Evolutionary conservation across 2,888 invertebrate genomes (phyloP).

Genomic region (Drosophila nr. perissopoda): DNA sequence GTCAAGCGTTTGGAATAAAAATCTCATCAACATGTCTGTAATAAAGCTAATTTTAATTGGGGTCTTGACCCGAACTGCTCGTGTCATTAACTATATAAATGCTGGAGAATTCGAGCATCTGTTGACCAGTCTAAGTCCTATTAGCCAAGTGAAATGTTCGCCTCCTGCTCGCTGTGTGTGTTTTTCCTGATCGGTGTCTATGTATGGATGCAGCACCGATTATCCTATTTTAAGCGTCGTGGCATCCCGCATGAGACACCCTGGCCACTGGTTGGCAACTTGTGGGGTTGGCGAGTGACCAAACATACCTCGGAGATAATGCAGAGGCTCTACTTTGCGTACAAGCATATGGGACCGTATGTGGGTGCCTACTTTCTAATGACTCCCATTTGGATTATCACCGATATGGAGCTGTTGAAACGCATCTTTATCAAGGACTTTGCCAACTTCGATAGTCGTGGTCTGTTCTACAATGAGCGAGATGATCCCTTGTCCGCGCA

Average conservation of each 20-base stretch:
- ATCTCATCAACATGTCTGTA: not conserved
- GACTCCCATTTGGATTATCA: constrained; percentile 59
- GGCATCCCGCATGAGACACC: constrained; percentile 67
- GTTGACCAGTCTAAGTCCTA: constrained; percentile 12
- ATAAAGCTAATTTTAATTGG: constrained; percentile 5
- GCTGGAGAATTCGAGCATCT: not conserved
- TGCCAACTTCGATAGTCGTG: constrained; percentile 80
- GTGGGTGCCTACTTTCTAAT: constrained; percentile 77
- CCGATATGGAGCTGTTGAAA: constrained; percentile 78
- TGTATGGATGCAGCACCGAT: constrained; percentile 52
- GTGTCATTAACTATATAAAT: constrained; percentile 41
- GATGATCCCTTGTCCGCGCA: constrained; percentile 84
- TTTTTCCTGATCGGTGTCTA: constrained; percentile 21
- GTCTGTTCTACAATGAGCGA: constrained; percentile 75
- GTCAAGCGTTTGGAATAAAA: not conserved
- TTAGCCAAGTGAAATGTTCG: constrained; percentile 24
- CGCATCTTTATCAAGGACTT: constrained; percentile 82
- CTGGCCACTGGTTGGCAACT: constrained; percentile 63
- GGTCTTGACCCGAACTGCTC: constrained; percentile 25
- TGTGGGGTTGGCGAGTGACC: constrained; percentile 49
- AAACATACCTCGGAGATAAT: constrained; percentile 54
- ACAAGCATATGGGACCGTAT: constrained; percentile 75
- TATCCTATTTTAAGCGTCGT: constrained; percentile 59
- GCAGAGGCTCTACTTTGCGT: constrained; percentile 63
- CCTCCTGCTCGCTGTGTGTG: constrained; percentile 14